A percentile compares a stretch with the other conserved stretches of the same genome.
Conservation (phyloP, 2,888 invertebrate species). For the Drosophila kokeensis region DNA sequence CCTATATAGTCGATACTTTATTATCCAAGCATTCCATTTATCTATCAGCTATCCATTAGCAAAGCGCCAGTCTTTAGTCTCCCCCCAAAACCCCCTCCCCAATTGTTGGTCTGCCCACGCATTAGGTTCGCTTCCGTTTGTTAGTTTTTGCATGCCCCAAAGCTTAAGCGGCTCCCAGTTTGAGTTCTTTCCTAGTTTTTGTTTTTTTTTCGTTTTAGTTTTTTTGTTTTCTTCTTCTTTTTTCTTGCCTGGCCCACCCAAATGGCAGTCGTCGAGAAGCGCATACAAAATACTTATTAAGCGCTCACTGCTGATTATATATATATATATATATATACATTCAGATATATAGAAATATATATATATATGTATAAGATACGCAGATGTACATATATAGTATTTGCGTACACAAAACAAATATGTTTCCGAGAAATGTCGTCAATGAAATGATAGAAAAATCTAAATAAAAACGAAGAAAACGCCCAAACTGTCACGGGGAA, state of each 20-base stretch:
- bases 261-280: constrained; percentile 59
- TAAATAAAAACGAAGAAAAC: constrained; percentile 41
- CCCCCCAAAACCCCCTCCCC: no score
- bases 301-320: constrained; percentile 44
- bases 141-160: constrained; percentile 50
- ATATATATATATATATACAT: constrained; percentile 4
- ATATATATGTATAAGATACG: constrained; percentile 11
- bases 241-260: constrained; percentile 55
- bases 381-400: constrained; percentile 6
- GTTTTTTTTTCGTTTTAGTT: neutral
- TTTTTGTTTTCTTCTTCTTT: neutral
- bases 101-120: neutral
- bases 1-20: neutral
- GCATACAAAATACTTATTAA: constrained; percentile 78
- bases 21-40: constrained; percentile 6
- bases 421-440: constrained; percentile 53
- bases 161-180: constrained; percentile 34
- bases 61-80: neutral
- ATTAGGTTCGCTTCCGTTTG: constrained; percentile 48
- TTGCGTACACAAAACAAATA: constrained; percentile 35
- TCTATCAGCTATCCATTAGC: constrained; percentile 22
- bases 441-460: constrained; percentile 53
- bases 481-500: constrained; percentile 44
- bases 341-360: constrained; percentile 17
- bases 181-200: constrained; percentile 5